phyloP scores from a whole-genome alignment of 2,888 invertebrate genomes.

The Epsilonema sp. region DNA sequence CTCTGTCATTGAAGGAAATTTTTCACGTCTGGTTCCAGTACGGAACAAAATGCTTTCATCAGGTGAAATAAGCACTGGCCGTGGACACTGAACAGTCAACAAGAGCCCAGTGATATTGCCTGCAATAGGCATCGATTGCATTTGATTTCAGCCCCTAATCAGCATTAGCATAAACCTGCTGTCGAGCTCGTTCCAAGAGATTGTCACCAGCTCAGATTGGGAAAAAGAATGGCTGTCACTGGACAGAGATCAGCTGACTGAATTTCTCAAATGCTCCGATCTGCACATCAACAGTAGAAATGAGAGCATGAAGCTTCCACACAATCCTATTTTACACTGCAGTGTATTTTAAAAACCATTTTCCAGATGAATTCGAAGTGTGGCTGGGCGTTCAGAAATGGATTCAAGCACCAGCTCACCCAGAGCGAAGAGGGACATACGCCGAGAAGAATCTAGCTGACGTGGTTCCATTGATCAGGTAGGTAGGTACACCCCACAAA shows the following conservation, averaged over 20 bases:
- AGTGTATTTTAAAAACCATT: neutral
- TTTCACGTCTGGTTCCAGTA: constrained; percentile 36
- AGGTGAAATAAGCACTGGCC: too few species aligned
- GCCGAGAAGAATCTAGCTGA: constrained; percentile 16
- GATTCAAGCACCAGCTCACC: constrained; percentile 26
- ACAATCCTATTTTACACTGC: neutral
- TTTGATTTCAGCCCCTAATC: constrained; percentile 2
- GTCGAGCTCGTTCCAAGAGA: constrained; percentile 27
- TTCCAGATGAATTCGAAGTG: constrained; percentile 31
- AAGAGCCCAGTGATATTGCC: neutral
- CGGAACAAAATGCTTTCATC: constrained; percentile 29
- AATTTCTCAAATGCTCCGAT: constrained; percentile 30
- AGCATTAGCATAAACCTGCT: constrained; percentile 10
- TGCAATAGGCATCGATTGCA: too few species aligned
- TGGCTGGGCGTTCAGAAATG: constrained; percentile 31
- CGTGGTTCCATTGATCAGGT: constrained; percentile 17
- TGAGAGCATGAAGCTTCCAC: neutral
- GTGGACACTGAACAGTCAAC: neutral
- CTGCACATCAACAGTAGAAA: constrained; percentile 12
- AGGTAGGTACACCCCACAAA: too few species aligned
- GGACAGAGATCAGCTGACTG: constrained; percentile 32
- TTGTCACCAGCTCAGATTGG: constrained; percentile 30
- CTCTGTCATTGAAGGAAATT: constrained; percentile 31
- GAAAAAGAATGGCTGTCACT: constrained; percentile 25
- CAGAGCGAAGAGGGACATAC: constrained; percentile 22